phyloP scores from a whole-genome alignment of 2,797 vertebrate genomes.

The Ctenochaetus hawaiiensis region DNA sequence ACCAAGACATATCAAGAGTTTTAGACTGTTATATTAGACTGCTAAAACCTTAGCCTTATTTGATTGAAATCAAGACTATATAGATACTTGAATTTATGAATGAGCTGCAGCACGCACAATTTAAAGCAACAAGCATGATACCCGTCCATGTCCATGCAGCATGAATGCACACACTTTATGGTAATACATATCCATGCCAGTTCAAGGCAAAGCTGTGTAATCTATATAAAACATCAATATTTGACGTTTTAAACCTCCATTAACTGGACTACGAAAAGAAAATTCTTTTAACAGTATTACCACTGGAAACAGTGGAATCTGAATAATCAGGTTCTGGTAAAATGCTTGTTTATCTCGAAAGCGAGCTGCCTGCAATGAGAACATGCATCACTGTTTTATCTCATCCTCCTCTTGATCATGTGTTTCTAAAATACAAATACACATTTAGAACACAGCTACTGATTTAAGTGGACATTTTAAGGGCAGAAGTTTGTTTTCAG shows the following conservation, averaged over 20 bases:
- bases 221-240: not conserved
- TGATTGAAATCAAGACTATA: not conserved
- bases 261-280: not conserved
- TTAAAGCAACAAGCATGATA: not conserved
- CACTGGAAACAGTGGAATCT: not conserved
- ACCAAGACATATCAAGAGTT: not conserved
- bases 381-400: not conserved
- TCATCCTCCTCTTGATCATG: not conserved
- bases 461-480: not conserved
- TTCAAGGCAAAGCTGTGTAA: not conserved
- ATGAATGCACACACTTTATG: not conserved
- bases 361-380: not conserved
- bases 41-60: not conserved
- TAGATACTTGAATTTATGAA: not conserved
- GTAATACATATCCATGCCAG: not conserved
- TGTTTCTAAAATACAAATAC: not conserved
- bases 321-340: not conserved
- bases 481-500: not conserved
- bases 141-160: constrained; percentile 9
- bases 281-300: not conserved
- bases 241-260: not conserved
- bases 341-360: not conserved
- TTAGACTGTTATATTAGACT: too few relatives aligned
- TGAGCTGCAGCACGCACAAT: constrained; percentile 36
- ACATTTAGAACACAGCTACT: not conserved